A percentile compares a stretch with the other conserved stretches of the same genome.
phyloP scores from a whole-genome alignment of 2,888 invertebrate species.

The Macroteleia sp. region DNA sequence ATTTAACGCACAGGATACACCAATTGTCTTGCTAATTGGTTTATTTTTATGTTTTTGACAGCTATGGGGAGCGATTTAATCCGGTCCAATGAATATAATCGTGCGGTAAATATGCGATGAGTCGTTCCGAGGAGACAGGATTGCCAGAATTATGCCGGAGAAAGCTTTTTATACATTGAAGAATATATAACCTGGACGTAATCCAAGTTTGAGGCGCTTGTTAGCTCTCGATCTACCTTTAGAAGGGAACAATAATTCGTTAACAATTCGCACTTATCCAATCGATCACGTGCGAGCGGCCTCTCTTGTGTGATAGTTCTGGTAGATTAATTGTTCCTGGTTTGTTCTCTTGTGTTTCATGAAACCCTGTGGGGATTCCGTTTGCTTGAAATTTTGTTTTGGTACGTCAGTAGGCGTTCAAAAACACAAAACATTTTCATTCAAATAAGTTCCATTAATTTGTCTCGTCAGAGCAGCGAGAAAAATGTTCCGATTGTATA shows the following conservation, averaged over 20 bases:
- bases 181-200: slow-evolving; percentile 5
- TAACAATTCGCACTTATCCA: background rate
- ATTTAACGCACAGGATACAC: no score
- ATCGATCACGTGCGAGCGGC: slow-evolving; percentile 3
- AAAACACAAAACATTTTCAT: no score
- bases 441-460: no score
- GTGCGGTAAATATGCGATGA: no score
- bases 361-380: no score
- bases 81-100: no score
- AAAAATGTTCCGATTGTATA: no score
- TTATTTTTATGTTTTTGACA: slow-evolving; percentile 12
- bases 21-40: no score
- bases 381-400: slow-evolving; percentile 1
- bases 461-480: no score
- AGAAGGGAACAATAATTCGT: slow-evolving; percentile 2
- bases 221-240: background rate
- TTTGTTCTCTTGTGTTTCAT: no score
- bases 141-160: background rate
- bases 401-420: no score
- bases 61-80: background rate
- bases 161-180: background rate
- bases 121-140: background rate
- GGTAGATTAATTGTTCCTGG: slow-evolving; percentile 14
- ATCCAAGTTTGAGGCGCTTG: slow-evolving; percentile 6
- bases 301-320: background rate